phyloP scores from a whole-genome alignment of 2,113 vertebrate genomes.

The Centropus unirufus region DNA sequence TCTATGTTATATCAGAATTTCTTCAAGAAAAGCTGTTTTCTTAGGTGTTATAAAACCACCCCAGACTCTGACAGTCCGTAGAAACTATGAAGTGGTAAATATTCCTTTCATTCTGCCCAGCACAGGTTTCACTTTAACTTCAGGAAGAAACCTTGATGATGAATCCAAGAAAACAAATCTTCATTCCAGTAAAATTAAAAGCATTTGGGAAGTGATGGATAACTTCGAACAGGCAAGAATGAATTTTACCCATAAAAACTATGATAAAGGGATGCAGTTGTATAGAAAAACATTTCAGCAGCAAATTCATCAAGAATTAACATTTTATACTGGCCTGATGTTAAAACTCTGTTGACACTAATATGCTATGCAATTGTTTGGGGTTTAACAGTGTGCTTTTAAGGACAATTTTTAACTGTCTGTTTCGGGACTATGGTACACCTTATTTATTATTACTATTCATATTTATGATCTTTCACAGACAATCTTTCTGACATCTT shows the following conservation, averaged over 20 bases:
- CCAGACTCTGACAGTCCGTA: not conserved
- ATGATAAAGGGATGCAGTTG: not conserved
- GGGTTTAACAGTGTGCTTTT: not conserved
- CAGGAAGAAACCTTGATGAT: not conserved
- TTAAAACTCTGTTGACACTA: not conserved
- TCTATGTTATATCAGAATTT: not conserved
- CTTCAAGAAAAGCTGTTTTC: not conserved
- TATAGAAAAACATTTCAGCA: not conserved
- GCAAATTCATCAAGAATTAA: not conserved
- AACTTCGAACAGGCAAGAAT: not conserved
- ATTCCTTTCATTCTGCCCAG: not conserved
- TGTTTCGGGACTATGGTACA: not conserved
- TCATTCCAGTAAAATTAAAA: not conserved
- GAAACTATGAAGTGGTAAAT: not conserved
- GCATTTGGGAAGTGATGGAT: not conserved
- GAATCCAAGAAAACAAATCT: not conserved
- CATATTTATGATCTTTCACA: not conserved
- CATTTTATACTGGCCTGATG: not conserved
- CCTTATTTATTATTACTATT: not conserved
- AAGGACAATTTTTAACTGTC: not conserved
- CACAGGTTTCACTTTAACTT: not conserved
- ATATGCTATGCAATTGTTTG: not conserved
- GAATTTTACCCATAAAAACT: not conserved
- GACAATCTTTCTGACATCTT: not conserved
- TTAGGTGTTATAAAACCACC: fast-evolving